phyloP scores from a whole-genome alignment of 2,797 vertebrate genomes.

The Balearica regulorum region DNA sequence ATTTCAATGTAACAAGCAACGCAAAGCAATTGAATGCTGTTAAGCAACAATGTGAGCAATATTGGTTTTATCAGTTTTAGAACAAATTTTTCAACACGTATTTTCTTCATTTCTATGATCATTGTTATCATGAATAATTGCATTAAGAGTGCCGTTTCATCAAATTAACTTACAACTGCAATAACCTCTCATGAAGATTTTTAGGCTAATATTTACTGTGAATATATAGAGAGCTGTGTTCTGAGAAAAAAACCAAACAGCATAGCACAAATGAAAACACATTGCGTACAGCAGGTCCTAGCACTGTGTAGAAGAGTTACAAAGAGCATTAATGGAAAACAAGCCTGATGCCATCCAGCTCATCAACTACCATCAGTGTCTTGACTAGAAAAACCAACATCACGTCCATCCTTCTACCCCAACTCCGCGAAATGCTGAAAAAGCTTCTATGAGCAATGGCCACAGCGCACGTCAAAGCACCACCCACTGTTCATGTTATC shows the following conservation, averaged over 20 bases:
- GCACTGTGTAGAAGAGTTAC: background rate
- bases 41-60: background rate
- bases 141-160: constrained; percentile 23
- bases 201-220: constrained; percentile 2
- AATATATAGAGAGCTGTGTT: background rate
- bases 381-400: background rate
- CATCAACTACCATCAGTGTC: background rate
- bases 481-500: background rate
- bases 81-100: background rate
- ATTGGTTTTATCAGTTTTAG: background rate
- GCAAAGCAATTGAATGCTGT: background rate
- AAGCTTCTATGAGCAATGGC: background rate
- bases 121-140: constrained; percentile 24
- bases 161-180: constrained; percentile 28
- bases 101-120: constrained; percentile 42
- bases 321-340: background rate
- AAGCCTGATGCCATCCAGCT: background rate
- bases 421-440: background rate
- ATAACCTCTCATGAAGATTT: constrained; percentile 10
- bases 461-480: background rate
- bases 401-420: background rate
- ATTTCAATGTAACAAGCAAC: background rate
- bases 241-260: background rate
- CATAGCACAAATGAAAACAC: constrained; percentile 21
- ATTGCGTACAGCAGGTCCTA: background rate